Conservation (phyloP, 2,888 invertebrate genomes). For the Cheilosia vulpina region DNA sequence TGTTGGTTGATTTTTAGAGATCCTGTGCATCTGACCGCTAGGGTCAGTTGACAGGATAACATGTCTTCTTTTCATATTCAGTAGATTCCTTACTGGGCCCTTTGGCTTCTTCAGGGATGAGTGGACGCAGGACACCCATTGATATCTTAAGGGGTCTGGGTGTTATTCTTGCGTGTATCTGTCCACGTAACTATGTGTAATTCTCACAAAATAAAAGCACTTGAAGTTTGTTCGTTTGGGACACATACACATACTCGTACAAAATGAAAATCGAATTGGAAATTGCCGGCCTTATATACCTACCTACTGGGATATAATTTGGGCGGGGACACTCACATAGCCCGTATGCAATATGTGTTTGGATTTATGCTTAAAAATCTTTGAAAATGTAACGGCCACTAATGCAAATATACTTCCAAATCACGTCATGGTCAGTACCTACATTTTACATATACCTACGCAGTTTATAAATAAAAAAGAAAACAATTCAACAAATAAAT, state of each 20-base stretch:
- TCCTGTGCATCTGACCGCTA: slow-evolving; percentile 56
- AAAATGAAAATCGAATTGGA: slow-evolving; percentile 21
- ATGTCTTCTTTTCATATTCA: slow-evolving; percentile 35
- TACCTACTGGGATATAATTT: slow-evolving; percentile 48
- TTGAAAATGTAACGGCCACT: slow-evolving; percentile 48
- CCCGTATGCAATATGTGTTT: not conserved
- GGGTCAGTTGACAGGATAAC: slow-evolving; percentile 71
- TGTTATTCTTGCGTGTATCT: slow-evolving; percentile 67
- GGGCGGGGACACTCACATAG: slow-evolving; percentile 45
- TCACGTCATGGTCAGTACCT: slow-evolving; percentile 30
- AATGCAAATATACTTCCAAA: slow-evolving; percentile 10
- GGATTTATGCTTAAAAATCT: not conserved
- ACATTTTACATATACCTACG: not conserved
- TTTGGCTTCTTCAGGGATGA: slow-evolving; percentile 65
- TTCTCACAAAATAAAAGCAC: slow-evolving; percentile 75
- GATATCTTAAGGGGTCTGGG: slow-evolving; percentile 56
- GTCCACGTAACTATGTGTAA: slow-evolving; percentile 71
- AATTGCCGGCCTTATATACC: slow-evolving; percentile 44
- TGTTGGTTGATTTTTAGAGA: not conserved
- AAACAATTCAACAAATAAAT: slow-evolving; percentile 5
- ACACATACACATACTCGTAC: not conserved
- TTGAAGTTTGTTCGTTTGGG: slow-evolving; percentile 28
- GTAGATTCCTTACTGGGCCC: slow-evolving; percentile 36
- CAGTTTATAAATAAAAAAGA: not conserved
- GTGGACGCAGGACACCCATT: slow-evolving; percentile 58